These are phyloP conservation scores for Enteromius thamalakanensis DNA, from an alignment of 2,797 vertebrate species.

Conservation along the genomic window DNA sequence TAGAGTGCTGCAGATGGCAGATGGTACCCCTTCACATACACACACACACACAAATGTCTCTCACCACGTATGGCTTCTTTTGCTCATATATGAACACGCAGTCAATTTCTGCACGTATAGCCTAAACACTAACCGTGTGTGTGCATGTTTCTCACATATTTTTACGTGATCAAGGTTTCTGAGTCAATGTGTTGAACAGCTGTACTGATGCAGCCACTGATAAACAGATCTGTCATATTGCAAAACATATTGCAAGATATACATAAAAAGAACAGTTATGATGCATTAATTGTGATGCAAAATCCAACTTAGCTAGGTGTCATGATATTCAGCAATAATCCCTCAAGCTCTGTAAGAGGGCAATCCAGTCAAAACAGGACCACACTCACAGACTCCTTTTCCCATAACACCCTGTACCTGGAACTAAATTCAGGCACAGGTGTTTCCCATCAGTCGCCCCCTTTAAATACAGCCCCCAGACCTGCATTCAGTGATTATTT, in stretches of 20 bases:
- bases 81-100: constrained; percentile 3
- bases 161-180: neutral
- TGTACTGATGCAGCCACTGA: neutral
- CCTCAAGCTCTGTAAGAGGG: too few relatives aligned
- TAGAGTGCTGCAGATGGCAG: constrained; percentile 53
- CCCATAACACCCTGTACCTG: too few relatives aligned
- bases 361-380: too few relatives aligned
- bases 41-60: constrained; percentile 7
- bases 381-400: too few relatives aligned
- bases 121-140: neutral
- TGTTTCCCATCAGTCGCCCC: too few relatives aligned
- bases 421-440: too few relatives aligned
- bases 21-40: constrained; percentile 51
- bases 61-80: neutral
- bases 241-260: neutral
- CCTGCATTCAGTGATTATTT: too few relatives aligned
- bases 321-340: too few relatives aligned
- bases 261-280: neutral
- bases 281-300: neutral
- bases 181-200: neutral
- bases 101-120: constrained; percentile 1
- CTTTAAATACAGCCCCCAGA: too few relatives aligned
- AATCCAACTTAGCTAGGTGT: neutral
- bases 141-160: neutral
- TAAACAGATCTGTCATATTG: constrained; percentile 5